A percentile compares a stretch with the other conserved stretches of the same genome.
phyloP scores from a whole-genome alignment of 2,113 vertebrate genomes.

The Axis porcinus region DNA sequence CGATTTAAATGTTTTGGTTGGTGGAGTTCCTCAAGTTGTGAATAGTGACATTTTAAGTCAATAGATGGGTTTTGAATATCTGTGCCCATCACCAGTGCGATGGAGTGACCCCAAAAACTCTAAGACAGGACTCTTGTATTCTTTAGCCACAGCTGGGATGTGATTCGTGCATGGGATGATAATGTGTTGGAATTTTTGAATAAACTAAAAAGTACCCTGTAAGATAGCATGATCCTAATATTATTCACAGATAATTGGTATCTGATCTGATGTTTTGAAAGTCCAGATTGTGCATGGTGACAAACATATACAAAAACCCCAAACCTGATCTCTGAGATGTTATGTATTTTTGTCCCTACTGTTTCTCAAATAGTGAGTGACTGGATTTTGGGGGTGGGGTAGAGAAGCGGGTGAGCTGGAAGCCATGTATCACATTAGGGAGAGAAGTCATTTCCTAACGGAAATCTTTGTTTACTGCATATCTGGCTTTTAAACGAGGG shows the following conservation, averaged over 20 bases:
- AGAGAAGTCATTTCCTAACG: constrained; percentile 54
- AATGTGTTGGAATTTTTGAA: background rate
- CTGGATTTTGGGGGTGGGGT: background rate
- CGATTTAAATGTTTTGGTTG: background rate
- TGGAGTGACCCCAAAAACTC: background rate
- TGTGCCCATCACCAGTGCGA: background rate
- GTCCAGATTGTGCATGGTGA: background rate
- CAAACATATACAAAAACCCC: background rate
- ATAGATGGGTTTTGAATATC: background rate
- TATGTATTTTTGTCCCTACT: background rate
- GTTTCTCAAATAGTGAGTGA: background rate
- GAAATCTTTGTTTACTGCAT: constrained; percentile 39
- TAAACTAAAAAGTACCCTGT: background rate
- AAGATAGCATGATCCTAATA: background rate
- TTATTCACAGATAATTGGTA: background rate
- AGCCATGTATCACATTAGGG: background rate
- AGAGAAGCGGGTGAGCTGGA: background rate
- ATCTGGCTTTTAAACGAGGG: constrained; percentile 9
- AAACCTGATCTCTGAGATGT: background rate
- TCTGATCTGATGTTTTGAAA: background rate
- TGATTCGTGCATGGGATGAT: background rate
- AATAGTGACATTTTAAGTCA: constrained; percentile 13
- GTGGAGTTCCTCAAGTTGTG: background rate
- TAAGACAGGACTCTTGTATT: background rate
- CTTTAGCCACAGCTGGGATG: background rate